Evolutionary conservation across 2,113 vertebrate species (phyloP), one percentile per base, ranked within the genome.

Genomic region (Sceloporus tristichus): DNA sequence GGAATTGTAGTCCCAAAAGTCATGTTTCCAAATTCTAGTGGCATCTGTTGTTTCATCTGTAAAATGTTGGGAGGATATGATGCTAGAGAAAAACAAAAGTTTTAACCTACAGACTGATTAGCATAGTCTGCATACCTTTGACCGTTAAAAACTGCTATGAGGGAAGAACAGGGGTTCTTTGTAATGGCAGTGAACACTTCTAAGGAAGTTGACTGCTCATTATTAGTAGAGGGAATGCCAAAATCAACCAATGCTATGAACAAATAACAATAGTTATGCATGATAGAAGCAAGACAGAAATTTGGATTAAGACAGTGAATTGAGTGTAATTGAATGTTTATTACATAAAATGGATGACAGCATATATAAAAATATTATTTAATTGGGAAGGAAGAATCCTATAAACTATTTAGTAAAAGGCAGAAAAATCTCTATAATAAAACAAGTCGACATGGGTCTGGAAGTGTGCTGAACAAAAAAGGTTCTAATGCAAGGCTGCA

Each of bases 351-450:
- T 2, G 8, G 27, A 66, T n/a, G 13, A 29, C 42, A 78, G 21
- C 48, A 71, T 27, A n/a, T 9, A 27, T 8, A 83, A 2, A 29
- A 65, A 53, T 68, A 18, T 5, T 19, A 34, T 85, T 40, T 38
- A 40, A 9, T 48, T 27, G 18, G 9, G 68, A 70, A 19, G 23
- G 14, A 65, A 38, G 34, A 62, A 65, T 65, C 34, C 66, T 5
- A 27, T 9, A 42, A 82, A 34, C 59, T n/a, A n/a, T 85, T 48
- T 86, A 54, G 23, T 78, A 53, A 25, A 86, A 14, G 85, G n/a
- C 27, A 34, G 38, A 85, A 66, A 85, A 40, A 9, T 23, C 10
- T 62, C 25, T 38, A 66, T 23, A 38, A 66, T 23, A 23, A 40
- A 62, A 62, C 59, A 62, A 14, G 18, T 4, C 11, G 4, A 14